These are phyloP conservation scores for Cataglyphis hispanica DNA, from an alignment of 1,140 invertebrate species.

Conservation along the genomic window DNA sequence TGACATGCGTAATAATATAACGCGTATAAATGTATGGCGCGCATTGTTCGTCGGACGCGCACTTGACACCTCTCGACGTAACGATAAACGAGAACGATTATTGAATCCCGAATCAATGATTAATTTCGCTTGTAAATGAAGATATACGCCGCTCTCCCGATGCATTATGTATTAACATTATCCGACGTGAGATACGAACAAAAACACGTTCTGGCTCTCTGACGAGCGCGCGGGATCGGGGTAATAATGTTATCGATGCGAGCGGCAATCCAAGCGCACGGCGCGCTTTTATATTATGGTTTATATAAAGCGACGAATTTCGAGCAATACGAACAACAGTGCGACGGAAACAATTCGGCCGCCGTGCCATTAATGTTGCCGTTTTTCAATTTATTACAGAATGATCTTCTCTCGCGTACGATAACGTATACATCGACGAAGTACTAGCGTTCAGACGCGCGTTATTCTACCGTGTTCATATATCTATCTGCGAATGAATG, in stretches of 20 bases:
- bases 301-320: conserved; percentile 50
- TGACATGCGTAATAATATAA: conserved; percentile 43
- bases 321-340: conserved; percentile 3
- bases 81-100: conserved; percentile 54
- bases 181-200: conserved; percentile 42
- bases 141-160: conserved; percentile 39
- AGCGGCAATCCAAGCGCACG: conserved; percentile 2
- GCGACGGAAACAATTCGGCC: conserved; percentile 52
- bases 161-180: conserved; percentile 62
- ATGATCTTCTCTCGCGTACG: conserved; percentile 20
- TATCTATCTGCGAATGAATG: conserved; percentile 9
- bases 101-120: conserved; percentile 62
- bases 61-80: conserved; percentile 61
- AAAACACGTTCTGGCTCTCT: conserved; percentile 56
- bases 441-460: conserved; percentile 3
- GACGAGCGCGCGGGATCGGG: conserved; percentile 38
- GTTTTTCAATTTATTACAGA: conserved; percentile 61
- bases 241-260: conserved; percentile 40
- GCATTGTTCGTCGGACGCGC: conserved; percentile 41
- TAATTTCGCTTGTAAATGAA: conserved; percentile 63
- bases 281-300: conserved; percentile 45
- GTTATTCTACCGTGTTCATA: conserved; percentile 3
- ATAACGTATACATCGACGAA: conserved; percentile 17
- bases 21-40: conserved; percentile 39
- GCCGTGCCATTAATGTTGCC: conserved; percentile 18